Percentiles rank a stretch among this genome's conserved stretches.
These are phyloP conservation scores for Solenodon paradoxus DNA, from an alignment of 2,113 vertebrate species.

Conservation along the genomic window DNA sequence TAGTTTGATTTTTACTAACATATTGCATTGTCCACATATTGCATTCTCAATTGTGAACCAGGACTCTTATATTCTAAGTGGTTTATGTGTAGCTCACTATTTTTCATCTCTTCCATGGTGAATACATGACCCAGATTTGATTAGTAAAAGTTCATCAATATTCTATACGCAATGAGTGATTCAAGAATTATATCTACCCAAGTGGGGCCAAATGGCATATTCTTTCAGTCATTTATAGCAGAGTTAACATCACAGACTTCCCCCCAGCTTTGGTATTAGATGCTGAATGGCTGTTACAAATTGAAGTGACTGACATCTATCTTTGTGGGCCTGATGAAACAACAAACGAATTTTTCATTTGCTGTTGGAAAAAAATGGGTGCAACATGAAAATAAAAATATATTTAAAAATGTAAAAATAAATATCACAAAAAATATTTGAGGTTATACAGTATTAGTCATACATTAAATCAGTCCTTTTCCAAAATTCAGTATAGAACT, in stretches of 20 bases:
- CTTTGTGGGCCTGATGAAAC: neutral
- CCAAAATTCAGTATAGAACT: neutral
- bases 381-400: slow-evolving; percentile 1
- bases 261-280: neutral
- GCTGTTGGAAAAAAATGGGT: slow-evolving; percentile 12
- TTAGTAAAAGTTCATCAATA: neutral
- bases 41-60: neutral
- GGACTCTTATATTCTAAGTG: neutral
- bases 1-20: neutral
- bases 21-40: neutral
- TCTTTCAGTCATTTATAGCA: neutral
- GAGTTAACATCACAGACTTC: neutral
- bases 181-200: neutral
- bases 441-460: neutral
- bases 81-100: neutral
- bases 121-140: slow-evolving; percentile 20
- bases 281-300: slow-evolving; percentile 24
- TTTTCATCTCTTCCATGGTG: neutral
- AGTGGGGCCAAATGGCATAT: neutral
- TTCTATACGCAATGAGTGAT: neutral
- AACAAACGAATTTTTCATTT: no score
- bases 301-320: neutral
- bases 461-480: neutral
- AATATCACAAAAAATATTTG: neutral
- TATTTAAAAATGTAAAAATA: neutral